These are phyloP conservation scores for Meteorus sp. DNA, from an alignment of 1,140 invertebrate species.

Conservation along the genomic window DNA sequence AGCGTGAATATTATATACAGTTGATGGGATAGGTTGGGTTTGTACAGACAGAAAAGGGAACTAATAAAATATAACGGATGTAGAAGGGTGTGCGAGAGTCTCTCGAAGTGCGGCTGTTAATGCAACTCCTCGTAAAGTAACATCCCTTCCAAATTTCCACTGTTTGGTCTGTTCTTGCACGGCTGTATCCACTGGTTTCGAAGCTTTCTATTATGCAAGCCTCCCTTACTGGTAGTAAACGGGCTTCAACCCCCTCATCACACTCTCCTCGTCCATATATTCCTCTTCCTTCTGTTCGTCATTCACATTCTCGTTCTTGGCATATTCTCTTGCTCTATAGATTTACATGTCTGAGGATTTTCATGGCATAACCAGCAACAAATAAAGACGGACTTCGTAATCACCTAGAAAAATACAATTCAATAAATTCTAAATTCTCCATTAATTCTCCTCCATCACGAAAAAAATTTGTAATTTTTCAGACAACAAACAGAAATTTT, in stretches of 20 bases:
- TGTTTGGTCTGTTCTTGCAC: slow-evolving; percentile 34
- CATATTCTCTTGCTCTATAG: no score
- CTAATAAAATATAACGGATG: not conserved
- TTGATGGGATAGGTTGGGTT: not conserved
- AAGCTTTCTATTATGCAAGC: slow-evolving; percentile 49
- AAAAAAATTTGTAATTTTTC: no score
- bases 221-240: slow-evolving; percentile 51
- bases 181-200: slow-evolving; percentile 30
- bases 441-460: no score
- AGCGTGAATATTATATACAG: not conserved
- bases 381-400: no score
- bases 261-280: slow-evolving; percentile 28
- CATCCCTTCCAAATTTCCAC: slow-evolving; percentile 45
- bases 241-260: no score
- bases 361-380: not conserved
- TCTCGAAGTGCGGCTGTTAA: slow-evolving; percentile 37
- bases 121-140: slow-evolving; percentile 44
- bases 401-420: no score
- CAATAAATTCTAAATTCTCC: no score
- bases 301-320: no score
- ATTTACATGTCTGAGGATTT: no score
- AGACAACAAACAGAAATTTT: no score
- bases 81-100: slow-evolving; percentile 10
- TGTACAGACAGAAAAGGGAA: not conserved
- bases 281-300: not conserved